A percentile compares a stretch with the other conserved stretches of the same genome.
These are phyloP conservation scores for Oostethus manadensis DNA, from an alignment of 2,113 vertebrate genomes.

Conservation along the genomic window DNA sequence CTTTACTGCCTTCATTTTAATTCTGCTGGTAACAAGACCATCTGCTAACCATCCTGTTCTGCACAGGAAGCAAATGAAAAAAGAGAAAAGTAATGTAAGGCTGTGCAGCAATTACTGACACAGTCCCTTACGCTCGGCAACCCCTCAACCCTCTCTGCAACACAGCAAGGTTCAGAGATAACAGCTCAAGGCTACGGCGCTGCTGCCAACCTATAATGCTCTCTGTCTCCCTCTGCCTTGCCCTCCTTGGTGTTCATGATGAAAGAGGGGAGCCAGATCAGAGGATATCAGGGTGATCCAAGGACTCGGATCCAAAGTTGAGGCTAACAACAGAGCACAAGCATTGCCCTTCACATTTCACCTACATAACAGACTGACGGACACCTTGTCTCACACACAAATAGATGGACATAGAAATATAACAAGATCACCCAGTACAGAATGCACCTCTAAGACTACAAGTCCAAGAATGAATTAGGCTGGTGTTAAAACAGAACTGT, in stretches of 20 bases:
- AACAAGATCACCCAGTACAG: neutral
- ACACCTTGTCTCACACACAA: constrained; percentile 11
- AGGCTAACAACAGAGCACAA: constrained; percentile 40
- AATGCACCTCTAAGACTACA: too few species aligned
- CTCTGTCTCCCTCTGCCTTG: constrained; percentile 45
- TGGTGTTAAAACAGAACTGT: too few species aligned
- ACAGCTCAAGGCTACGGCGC: constrained; percentile 65
- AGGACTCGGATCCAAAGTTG: constrained; percentile 48
- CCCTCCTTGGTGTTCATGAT: constrained; percentile 53
- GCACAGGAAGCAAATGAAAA: constrained; percentile 21
- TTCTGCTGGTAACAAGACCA: constrained; percentile 78
- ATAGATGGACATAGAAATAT: neutral
- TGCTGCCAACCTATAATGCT: constrained; percentile 62
- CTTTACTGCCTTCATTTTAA: constrained; percentile 78
- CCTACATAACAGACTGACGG: constrained; percentile 23
- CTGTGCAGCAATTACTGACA: constrained; percentile 49
- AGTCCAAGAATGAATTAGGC: too few species aligned
- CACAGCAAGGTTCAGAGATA: constrained; percentile 65
- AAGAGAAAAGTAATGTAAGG: constrained; percentile 30
- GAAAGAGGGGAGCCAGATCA: constrained; percentile 57
- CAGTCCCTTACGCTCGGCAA: constrained; percentile 25
- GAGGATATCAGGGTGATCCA: constrained; percentile 53
- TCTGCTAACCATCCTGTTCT: constrained; percentile 77
- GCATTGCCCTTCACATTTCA: constrained; percentile 38
- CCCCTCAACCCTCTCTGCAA: constrained; percentile 30